These are phyloP conservation scores for Trachemys scripta DNA, from an alignment of 2,113 vertebrate genomes.

Conservation along the genomic window DNA sequence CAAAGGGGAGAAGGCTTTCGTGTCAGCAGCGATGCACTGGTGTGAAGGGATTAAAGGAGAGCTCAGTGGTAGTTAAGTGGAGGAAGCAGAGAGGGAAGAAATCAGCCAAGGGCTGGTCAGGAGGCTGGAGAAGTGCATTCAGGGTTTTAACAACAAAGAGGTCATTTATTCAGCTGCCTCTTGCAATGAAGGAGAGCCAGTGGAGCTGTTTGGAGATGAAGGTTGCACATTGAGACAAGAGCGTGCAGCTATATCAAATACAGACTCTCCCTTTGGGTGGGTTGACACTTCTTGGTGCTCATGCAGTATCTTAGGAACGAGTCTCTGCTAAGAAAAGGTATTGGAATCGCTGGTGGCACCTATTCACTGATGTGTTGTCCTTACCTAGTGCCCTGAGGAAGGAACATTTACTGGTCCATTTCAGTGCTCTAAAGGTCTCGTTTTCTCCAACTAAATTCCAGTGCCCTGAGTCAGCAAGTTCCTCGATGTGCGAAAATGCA, in stretches of 20 bases:
- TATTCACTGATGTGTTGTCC: not conserved
- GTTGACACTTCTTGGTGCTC: not conserved
- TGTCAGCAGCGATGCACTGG: not conserved
- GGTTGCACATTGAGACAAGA: not conserved
- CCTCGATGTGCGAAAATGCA: not conserved
- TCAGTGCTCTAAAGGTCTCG: not conserved
- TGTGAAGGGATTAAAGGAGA: not conserved
- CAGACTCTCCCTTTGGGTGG: not conserved
- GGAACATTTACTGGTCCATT: not conserved
- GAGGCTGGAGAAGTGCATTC: not conserved
- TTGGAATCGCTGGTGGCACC: not conserved
- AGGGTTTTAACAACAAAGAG: not conserved
- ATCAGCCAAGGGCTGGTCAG: not conserved
- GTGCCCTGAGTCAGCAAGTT: not conserved
- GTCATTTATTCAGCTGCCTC: not conserved
- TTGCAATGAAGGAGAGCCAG: not conserved
- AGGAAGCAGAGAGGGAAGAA: not conserved
- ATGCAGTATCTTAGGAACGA: not conserved
- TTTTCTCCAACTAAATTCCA: not conserved
- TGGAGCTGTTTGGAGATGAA: not conserved
- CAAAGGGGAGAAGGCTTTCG: not conserved
- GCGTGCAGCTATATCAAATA: not conserved
- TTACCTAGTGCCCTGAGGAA: not conserved
- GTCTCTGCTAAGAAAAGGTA: not conserved
- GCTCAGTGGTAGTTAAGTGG: not conserved